A percentile compares a stretch with the other conserved stretches of the same genome.
These are phyloP conservation scores for Drepana falcataria DNA, from an alignment of 2,888 invertebrate genomes.

Conservation along the genomic window DNA sequence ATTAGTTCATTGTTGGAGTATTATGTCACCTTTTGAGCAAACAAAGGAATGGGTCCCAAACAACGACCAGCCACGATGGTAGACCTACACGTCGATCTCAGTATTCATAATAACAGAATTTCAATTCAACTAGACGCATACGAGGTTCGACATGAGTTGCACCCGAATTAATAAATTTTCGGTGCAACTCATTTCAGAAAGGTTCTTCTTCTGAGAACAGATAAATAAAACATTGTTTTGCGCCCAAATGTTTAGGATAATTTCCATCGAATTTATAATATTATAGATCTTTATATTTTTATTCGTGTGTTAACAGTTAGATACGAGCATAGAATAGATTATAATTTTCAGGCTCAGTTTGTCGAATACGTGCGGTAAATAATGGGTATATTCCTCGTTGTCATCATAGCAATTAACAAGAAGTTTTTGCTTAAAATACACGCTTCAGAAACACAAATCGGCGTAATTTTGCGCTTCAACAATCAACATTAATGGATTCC, in stretches of 20 bases:
- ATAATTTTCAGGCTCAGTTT: too few relatives aligned
- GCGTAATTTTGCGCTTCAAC: slow-evolving; percentile 19
- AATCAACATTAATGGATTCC: slow-evolving; percentile 10
- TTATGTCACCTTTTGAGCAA: neutral
- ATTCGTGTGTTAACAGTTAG: too few relatives aligned
- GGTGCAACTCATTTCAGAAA: neutral
- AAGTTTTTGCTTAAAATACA: neutral
- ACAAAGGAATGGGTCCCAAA: neutral
- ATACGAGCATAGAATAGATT: too few relatives aligned
- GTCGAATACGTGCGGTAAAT: too few relatives aligned
- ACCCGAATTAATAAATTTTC: neutral
- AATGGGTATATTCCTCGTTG: neutral
- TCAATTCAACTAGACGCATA: neutral
- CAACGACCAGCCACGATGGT: neutral
- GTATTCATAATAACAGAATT: neutral
- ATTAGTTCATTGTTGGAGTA: neutral
- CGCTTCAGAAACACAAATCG: slow-evolving; percentile 1
- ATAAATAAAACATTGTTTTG: neutral
- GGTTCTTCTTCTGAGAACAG: neutral
- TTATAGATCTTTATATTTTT: too few relatives aligned
- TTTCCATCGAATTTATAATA: neutral
- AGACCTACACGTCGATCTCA: neutral
- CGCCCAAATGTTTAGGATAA: neutral
- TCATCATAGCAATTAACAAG: neutral
- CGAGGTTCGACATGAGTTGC: neutral